Evolutionary conservation across 2,888 invertebrate species (phyloP), one percentile per base, ranked within the genome.

Genomic region (Stegophylla sp.): DNA sequence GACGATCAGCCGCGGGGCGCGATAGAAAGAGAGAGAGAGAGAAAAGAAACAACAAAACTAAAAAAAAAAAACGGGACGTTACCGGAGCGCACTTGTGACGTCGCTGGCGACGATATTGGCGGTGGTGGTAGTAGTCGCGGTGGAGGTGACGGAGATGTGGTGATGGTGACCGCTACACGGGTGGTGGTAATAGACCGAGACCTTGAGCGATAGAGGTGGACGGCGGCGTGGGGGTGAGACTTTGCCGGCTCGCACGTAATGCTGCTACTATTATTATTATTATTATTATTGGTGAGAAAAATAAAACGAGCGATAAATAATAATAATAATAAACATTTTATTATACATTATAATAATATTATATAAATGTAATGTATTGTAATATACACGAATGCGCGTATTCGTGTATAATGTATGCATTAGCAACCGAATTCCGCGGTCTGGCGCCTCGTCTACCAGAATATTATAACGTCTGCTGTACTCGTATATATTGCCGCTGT

Each of bases 1-100:
- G 10, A 28, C 45, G 28, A 63, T 48, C 20, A n/a, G 63, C 63
- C 63, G 48, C 48, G 61, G 61, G 48, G 61, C 73, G 61, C 73
- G 26, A 20, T 20, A 63, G 48, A 74, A n/a, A 67, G 3, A 26
- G 15, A 15, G 23, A 15, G 9, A 12, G 13, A 63, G 66, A 41
- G 20, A 20, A 51, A 51, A 23, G 26, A 12, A 63, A 28, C 63
- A 69, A 51, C 26, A 12, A 43, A 17, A 28, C 43, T 15, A 74
- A 63, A n/a, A n/a, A n/a, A n/a, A n/a, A 56, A 51, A 61, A 77
- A 69, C 77, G 77, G 77, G 77, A 77, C 77, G 77, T 43, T 72
- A 23, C 41, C 23, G 28, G n/a, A 51, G n/a, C 1, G 26, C 26
- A 3, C 53, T n/a, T 5, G 17, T 56, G 20, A 48, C 28, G 67